Conservation (phyloP, 2,888 invertebrate genomes). For the Mythimna impura region DNA sequence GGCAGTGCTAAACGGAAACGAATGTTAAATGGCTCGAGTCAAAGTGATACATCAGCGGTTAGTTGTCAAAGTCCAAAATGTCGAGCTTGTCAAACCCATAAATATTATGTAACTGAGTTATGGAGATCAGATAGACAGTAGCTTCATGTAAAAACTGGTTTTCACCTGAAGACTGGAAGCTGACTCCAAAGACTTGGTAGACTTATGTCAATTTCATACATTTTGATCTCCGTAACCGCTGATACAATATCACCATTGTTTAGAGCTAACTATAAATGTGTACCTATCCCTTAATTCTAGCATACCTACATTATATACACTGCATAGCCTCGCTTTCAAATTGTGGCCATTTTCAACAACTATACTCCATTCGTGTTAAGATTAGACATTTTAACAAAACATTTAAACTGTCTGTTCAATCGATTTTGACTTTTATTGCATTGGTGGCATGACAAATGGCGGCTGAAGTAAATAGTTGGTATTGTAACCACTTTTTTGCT, state of each 20-base stretch:
- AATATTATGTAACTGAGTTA: background rate
- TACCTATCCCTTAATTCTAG: slow-evolving; percentile 56
- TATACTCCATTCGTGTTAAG: background rate
- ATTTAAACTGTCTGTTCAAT: no score
- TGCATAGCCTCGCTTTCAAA: slow-evolving; percentile 50
- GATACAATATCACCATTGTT: background rate
- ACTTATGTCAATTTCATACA: background rate
- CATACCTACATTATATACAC: slow-evolving; percentile 58
- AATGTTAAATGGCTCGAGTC: slow-evolving; percentile 7
- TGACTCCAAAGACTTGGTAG: background rate
- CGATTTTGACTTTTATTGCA: no score
- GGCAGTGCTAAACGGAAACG: slow-evolving; percentile 38
- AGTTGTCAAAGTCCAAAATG: background rate
- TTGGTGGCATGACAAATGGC: no score
- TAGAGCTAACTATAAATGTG: slow-evolving; percentile 29
- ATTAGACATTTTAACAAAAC: no score
- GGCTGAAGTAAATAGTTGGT: no score
- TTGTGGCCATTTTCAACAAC: slow-evolving; percentile 42
- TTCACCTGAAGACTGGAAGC: background rate
- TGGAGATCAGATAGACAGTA: background rate
- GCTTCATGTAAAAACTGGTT: background rate
- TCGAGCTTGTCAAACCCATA: no score
- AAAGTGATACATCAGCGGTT: background rate
- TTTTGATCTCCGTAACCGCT: background rate
- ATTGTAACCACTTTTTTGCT: no score